These are phyloP conservation scores for Procapra przewalskii DNA, from an alignment of 2,113 vertebrate genomes.

Conservation along the genomic window DNA sequence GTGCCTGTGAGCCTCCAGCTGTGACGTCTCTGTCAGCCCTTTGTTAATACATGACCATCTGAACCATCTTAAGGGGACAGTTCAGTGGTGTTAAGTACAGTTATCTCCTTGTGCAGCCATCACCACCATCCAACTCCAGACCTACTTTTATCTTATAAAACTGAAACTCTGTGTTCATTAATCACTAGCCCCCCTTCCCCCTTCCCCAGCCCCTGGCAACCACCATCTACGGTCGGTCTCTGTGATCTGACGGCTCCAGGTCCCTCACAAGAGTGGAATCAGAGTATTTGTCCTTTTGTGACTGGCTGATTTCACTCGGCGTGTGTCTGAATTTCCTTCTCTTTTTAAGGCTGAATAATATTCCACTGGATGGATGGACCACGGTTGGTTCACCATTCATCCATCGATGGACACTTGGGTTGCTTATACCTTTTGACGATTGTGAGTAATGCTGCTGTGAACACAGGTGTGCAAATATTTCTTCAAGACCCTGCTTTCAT, in stretches of 20 bases:
- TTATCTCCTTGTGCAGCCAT: no score
- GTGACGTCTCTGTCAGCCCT: fast-evolving
- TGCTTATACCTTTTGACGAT: fast-evolving
- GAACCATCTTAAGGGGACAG: fast-evolving
- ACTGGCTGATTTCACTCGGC: neutral
- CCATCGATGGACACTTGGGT: fast-evolving
- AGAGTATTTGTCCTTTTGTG: neutral
- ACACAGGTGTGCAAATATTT: fast-evolving
- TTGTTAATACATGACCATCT: fast-evolving
- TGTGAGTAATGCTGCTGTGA: neutral
- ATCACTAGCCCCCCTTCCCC: neutral
- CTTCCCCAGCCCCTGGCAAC: no score
- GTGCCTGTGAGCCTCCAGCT: neutral
- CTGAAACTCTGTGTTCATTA: neutral
- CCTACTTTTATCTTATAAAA: no score
- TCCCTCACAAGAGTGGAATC: neutral
- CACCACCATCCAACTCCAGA: neutral
- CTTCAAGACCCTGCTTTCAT: neutral
- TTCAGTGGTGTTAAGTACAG: fast-evolving
- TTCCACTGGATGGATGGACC: fast-evolving
- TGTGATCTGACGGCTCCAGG: neutral
- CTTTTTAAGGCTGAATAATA: neutral
- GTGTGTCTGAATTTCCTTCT: neutral
- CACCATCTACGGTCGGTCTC: fast-evolving
- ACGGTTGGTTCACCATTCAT: fast-evolving